phyloP scores from a whole-genome alignment of 64 coral and sea anemone genomes.

The Pocillopora damicornis region DNA sequence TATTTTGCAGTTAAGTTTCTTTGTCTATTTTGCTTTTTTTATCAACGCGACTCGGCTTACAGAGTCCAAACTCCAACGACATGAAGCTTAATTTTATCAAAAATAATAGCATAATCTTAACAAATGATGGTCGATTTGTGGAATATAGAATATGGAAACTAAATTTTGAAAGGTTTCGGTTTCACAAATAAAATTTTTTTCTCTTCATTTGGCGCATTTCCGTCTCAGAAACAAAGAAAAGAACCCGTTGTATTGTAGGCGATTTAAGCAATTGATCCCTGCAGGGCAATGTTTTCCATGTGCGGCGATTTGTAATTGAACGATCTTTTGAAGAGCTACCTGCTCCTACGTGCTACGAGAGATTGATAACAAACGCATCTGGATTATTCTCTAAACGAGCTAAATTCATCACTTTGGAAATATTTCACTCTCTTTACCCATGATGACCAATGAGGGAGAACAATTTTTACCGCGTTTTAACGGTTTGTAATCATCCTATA shows the following conservation, averaged over 20 bases:
- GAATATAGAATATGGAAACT: not conserved
- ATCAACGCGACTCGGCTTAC: not conserved
- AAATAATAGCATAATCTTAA: not conserved
- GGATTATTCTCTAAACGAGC: not conserved
- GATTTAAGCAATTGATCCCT: conserved; percentile 13
- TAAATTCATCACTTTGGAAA: too few relatives aligned
- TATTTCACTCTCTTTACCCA: too few relatives aligned
- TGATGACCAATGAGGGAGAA: too few relatives aligned
- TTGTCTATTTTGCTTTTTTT: not conserved
- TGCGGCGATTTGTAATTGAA: not conserved
- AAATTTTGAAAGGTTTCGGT: not conserved
- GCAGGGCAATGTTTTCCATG: not conserved
- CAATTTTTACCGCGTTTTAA: too few relatives aligned
- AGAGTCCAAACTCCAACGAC: not conserved
- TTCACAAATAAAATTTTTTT: not conserved
- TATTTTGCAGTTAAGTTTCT: not conserved
- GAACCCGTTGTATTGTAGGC: not conserved
- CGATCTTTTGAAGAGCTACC: not conserved
- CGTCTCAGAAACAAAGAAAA: not conserved
- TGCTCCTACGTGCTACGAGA: not conserved
- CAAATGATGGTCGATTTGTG: not conserved
- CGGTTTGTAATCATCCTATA: too few relatives aligned
- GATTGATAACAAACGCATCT: not conserved
- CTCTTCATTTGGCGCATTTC: not conserved
- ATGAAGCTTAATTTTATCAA: too few relatives aligned